Evolutionary conservation across 2,888 invertebrate species (phyloP).

Genomic region (Frankliniella fusca): DNA sequence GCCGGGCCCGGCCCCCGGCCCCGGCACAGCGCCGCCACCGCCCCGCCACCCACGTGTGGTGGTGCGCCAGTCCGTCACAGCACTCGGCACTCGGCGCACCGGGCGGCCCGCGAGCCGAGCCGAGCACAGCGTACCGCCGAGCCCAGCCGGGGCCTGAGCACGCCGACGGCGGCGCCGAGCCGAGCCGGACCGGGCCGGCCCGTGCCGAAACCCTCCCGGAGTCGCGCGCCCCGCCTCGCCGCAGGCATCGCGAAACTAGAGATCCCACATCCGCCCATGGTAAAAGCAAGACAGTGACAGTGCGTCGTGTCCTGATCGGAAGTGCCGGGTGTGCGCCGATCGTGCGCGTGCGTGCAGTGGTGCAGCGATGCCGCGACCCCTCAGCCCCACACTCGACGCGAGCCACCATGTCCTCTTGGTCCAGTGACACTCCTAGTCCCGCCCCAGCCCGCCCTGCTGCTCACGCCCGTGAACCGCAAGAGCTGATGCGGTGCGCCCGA

Average conservation of each 20-base stretch:
- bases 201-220: neutral
- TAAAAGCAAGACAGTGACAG: neutral
- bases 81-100: constrained; percentile 13
- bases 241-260: neutral
- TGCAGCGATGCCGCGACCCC: no score
- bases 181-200: neutral
- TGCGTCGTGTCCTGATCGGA: neutral
- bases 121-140: neutral
- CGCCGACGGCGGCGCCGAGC: neutral
- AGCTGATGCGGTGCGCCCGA: no score
- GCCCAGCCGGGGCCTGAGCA: neutral
- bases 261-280: neutral
- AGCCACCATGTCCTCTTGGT: no score
- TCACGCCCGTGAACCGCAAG: no score
- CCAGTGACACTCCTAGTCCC: no score
- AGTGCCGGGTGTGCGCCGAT: no score
- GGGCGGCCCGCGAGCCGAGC: neutral
- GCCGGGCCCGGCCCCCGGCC: neutral
- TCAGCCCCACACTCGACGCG: no score
- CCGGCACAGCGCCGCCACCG: neutral
- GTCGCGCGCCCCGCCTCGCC: no score
- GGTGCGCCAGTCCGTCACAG: constrained; percentile 11
- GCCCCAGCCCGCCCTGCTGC: no score
- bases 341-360: no score
- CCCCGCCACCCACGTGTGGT: neutral